Evolutionary conservation across 2,113 vertebrate genomes (phyloP).

Genomic region (Hoplias malabaricus): DNA sequence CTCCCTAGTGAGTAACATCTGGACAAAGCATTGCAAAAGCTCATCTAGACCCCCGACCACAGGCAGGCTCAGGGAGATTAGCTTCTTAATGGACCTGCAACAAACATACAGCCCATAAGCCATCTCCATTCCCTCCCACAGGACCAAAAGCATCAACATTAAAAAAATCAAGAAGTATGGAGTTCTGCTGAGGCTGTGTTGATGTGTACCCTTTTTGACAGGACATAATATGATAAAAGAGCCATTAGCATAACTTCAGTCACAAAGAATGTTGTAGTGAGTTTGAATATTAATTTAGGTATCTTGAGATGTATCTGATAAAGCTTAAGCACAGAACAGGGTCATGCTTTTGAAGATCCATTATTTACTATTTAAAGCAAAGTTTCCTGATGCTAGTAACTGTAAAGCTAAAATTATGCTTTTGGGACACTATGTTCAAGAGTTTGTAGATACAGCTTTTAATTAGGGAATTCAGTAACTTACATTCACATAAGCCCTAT

Average conservation of each 20-base stretch:
- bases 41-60: constrained; percentile 58
- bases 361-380: no score
- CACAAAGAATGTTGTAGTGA: neutral
- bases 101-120: constrained; percentile 6
- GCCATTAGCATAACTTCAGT: neutral
- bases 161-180: constrained; percentile 23
- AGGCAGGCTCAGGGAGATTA: constrained; percentile 55
- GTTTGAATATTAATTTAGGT: neutral
- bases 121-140: constrained; percentile 6
- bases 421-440: no score
- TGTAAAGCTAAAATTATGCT: no score
- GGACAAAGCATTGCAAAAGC: constrained; percentile 49
- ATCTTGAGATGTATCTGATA: no score
- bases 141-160: neutral
- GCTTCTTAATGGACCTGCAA: constrained; percentile 54
- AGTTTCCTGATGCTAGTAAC: no score
- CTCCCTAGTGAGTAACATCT: constrained; percentile 48
- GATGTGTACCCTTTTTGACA: constrained; percentile 8
- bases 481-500: no score
- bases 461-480: no score
- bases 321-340: no score
- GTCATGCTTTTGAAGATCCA: no score
- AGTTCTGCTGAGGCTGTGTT: constrained; percentile 4
- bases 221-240: neutral
- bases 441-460: no score